These are phyloP conservation scores for Gonioctena quinquepunctata DNA, from an alignment of 1,140 invertebrate genomes.

Conservation along the genomic window DNA sequence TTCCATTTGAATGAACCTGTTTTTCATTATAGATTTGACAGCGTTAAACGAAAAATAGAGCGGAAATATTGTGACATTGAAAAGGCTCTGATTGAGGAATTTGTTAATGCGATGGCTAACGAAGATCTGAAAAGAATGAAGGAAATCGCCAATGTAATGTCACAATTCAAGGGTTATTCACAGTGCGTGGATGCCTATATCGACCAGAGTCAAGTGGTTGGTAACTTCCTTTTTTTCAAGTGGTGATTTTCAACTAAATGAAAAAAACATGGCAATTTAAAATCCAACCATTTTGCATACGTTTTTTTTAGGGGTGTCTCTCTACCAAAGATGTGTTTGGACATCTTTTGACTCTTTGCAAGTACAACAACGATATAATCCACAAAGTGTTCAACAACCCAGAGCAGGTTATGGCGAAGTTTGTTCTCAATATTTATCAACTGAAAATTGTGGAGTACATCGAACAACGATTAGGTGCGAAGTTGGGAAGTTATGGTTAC, in stretches of 20 bases:
- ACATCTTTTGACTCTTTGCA: constrained; percentile 88
- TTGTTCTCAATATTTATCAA: constrained; percentile 95
- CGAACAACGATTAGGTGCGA: constrained; percentile 75
- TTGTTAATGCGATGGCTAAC: constrained; percentile 82
- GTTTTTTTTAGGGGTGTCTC: constrained; percentile 65
- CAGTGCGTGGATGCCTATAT: constrained; percentile 97
- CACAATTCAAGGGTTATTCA: constrained; percentile 95
- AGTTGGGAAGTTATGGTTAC: constrained; percentile 84
- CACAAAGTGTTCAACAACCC: constrained; percentile 95
- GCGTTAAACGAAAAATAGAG: constrained; percentile 86
- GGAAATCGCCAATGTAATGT: constrained; percentile 86
- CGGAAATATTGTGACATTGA: constrained; percentile 97
- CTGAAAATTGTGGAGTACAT: constrained; percentile 88
- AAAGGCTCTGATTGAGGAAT: constrained; percentile 90
- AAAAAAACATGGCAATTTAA: not conserved
- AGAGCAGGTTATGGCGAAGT: constrained; percentile 97
- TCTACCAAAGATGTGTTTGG: constrained; percentile 87
- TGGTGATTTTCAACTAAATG: too few relatives aligned
- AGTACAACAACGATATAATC: constrained; percentile 86
- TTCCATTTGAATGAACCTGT: too few relatives aligned
- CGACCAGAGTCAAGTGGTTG: constrained; percentile 90
- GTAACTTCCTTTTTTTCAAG: constrained; percentile 23
- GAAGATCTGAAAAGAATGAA: constrained; percentile 90
- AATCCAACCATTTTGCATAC: not conserved
- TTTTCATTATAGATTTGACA: constrained; percentile 72